These are phyloP conservation scores for Enchytraeus crypticus DNA, from an alignment of 2,888 invertebrate species.

Conservation along the genomic window DNA sequence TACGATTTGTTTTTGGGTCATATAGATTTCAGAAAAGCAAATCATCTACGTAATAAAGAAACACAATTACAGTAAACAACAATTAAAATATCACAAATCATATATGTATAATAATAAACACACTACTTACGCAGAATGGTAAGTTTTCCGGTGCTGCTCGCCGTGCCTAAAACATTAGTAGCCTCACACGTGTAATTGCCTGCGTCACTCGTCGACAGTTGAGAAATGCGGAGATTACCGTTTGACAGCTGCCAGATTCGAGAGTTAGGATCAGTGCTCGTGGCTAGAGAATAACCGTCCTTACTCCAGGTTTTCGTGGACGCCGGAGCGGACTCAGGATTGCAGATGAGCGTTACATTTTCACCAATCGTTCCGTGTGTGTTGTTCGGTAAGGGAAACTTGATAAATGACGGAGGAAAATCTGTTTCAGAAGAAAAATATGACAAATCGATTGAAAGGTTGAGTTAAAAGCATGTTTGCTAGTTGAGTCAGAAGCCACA, in stretches of 20 bases:
- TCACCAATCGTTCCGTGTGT: slow-evolving; percentile 84
- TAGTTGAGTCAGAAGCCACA: too few species aligned
- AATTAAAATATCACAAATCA: too few species aligned
- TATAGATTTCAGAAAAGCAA: too few species aligned
- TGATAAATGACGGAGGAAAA: slow-evolving; percentile 77
- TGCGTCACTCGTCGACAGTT: slow-evolving; percentile 65
- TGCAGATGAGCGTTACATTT: slow-evolving; percentile 79
- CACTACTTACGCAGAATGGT: slow-evolving; percentile 30
- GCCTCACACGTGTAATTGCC: slow-evolving; percentile 76
- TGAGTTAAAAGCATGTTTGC: too few species aligned
- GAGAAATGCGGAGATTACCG: slow-evolving; percentile 62
- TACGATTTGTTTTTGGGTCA: too few species aligned
- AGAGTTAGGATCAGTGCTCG: slow-evolving; percentile 5
- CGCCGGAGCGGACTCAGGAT: slow-evolving; percentile 83
- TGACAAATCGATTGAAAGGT: too few species aligned
- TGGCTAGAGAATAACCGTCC: slow-evolving; percentile 21
- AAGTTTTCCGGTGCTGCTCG: slow-evolving; percentile 31
- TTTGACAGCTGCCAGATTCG: slow-evolving; percentile 28
- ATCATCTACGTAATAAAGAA: too few species aligned
- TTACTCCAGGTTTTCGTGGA: slow-evolving; percentile 26
- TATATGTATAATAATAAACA: not conserved
- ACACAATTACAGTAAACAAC: too few species aligned
- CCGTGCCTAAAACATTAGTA: slow-evolving; percentile 43
- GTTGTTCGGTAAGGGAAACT: slow-evolving; percentile 76
- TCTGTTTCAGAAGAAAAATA: slow-evolving; percentile 28